Evolutionary conservation across 1,140 invertebrate genomes (phyloP).

Genomic region (Rhopalosiphum maidis): DNA sequence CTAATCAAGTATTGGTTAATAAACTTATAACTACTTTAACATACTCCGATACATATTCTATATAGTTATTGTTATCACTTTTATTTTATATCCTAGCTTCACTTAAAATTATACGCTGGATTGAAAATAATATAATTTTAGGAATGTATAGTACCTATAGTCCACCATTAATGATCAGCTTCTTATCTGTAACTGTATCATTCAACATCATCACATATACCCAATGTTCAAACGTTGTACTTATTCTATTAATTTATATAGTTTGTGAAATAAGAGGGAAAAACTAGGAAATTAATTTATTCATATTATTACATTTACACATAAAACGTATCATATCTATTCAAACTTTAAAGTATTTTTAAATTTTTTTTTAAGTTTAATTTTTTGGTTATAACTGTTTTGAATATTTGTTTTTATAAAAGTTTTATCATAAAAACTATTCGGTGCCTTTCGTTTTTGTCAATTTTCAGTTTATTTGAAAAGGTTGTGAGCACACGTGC

Average conservation of each 20-base stretch:
- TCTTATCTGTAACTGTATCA: not conserved
- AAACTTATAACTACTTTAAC: too few species aligned
- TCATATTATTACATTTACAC: not conserved
- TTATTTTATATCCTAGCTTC: too few species aligned
- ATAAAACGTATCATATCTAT: not conserved
- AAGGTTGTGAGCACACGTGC: not conserved
- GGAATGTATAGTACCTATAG: not conserved
- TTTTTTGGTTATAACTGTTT: not conserved
- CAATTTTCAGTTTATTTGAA: constrained; percentile 16
- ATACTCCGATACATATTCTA: too few species aligned
- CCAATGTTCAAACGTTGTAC: not conserved
- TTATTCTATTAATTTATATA: not conserved
- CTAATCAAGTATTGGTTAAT: too few species aligned
- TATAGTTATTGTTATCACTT: too few species aligned
- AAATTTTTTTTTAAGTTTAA: not conserved
- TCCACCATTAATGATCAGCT: not conserved
- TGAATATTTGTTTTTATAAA: not conserved
- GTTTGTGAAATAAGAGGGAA: not conserved
- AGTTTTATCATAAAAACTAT: not conserved
- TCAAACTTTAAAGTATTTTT: not conserved
- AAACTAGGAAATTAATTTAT: not conserved
- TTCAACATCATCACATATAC: not conserved
- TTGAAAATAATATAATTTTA: not conserved
- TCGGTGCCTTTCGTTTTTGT: not conserved
- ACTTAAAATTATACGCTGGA: not conserved